phyloP scores from a whole-genome alignment of 2,797 vertebrate genomes.

The Hippoglossus hippoglossus region DNA sequence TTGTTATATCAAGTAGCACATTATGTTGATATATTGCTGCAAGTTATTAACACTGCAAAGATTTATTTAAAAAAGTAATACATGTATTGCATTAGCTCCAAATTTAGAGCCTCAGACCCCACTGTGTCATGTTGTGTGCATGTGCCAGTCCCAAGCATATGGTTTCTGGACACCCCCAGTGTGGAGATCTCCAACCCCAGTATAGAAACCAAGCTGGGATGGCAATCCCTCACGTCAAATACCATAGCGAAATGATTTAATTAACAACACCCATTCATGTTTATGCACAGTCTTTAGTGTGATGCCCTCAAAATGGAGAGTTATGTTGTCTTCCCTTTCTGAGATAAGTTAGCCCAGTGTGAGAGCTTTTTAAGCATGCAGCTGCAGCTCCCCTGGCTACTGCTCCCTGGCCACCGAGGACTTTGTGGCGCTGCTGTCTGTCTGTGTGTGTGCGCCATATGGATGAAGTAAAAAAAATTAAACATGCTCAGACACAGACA shows the following conservation, averaged over 20 bases:
- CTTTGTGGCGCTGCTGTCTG: conserved; percentile 54
- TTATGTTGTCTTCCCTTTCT: conserved; percentile 19
- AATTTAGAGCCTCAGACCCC: conserved; percentile 23
- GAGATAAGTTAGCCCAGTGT: conserved; percentile 35
- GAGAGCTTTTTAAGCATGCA: conserved; percentile 66
- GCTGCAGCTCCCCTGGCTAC: conserved; percentile 55
- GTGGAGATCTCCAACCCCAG: conserved; percentile 45
- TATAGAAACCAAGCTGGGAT: conserved; percentile 74
- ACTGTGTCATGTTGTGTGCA: conserved; percentile 60
- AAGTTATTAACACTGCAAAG: conserved; percentile 13
- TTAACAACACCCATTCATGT: conserved; percentile 20
- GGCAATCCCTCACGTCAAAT: conserved; percentile 44
- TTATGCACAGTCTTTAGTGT: conserved; percentile 34
- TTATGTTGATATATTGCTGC: neutral
- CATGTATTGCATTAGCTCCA: conserved; percentile 1
- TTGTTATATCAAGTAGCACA: conserved; percentile 4
- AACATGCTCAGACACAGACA: conserved; percentile 41
- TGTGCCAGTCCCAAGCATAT: conserved; percentile 68
- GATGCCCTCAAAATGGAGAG: conserved; percentile 27
- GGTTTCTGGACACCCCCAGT: conserved; percentile 70
- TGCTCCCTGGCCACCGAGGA: conserved; percentile 45
- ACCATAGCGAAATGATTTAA: conserved; percentile 34
- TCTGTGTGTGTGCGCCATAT: conserved; percentile 58
- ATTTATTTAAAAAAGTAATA: neutral
- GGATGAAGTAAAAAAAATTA: conserved; percentile 56